A percentile compares a stretch with the other conserved stretches of the same genome.
Conservation (phyloP, 2,888 invertebrate species). For the Chloroclysta siterata region DNA sequence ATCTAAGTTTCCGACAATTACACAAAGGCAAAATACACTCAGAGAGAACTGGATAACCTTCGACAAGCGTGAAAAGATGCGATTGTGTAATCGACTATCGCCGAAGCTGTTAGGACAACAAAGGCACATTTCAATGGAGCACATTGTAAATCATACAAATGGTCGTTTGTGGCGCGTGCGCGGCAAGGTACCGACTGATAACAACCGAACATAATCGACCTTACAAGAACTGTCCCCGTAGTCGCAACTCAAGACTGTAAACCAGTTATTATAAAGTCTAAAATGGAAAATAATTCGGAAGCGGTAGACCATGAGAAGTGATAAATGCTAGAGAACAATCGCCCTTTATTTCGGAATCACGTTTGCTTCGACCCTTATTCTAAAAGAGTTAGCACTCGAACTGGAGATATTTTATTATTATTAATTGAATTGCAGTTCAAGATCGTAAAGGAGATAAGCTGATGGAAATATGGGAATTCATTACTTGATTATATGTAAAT, state of each 20-base stretch:
- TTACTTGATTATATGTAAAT: conserved; percentile 5
- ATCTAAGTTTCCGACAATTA: conserved; percentile 30
- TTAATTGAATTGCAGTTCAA: conserved; percentile 45
- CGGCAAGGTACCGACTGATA: conserved; percentile 61
- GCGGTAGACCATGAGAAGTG: conserved; percentile 53
- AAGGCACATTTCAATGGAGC: conserved; percentile 69
- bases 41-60: conserved; percentile 65
- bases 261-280: conserved; percentile 45
- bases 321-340: conserved; percentile 63
- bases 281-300: conserved; percentile 41
- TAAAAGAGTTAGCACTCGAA: conserved; percentile 45
- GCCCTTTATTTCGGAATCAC: conserved; percentile 63
- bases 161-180: conserved; percentile 78
- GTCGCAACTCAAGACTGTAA: conserved; percentile 50
- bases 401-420: conserved; percentile 27
- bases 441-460: conserved; percentile 46
- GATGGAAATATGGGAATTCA: conserved; percentile 2
- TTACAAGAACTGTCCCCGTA: conserved; percentile 44
- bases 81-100: conserved; percentile 66
- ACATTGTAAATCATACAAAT: conserved; percentile 77
- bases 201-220: conserved; percentile 52
- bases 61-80: conserved; percentile 66
- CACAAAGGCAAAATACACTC: conserved; percentile 39
- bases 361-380: conserved; percentile 55
- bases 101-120: conserved; percentile 69